Percentiles rank a stretch among this genome's conserved stretches.
phyloP scores from a whole-genome alignment of 2,797 vertebrate genomes.

The Glossophaga mutica region DNA sequence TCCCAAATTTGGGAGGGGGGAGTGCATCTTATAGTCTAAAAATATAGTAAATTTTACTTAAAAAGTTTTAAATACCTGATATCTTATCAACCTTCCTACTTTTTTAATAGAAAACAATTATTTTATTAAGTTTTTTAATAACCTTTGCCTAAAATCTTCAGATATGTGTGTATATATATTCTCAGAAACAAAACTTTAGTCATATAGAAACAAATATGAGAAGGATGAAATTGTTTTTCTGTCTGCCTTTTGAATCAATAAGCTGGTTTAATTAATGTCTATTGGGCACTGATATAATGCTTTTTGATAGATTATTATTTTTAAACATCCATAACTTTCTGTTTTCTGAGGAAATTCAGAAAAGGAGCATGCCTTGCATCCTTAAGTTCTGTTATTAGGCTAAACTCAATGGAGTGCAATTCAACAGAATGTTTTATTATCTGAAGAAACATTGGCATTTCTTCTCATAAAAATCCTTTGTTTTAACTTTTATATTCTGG shows the following conservation, averaged over 20 bases:
- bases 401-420: not conserved
- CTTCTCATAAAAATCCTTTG: not conserved
- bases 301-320: not conserved
- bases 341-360: not conserved
- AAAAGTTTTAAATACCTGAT: not conserved
- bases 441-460: not conserved
- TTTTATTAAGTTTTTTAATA: not conserved
- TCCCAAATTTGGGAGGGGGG: too few species aligned
- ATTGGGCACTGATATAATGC: not conserved
- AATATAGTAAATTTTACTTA: not conserved
- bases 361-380: not conserved
- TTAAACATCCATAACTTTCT: not conserved
- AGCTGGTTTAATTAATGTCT: not conserved
- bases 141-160: not conserved
- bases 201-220: not conserved
- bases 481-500: not conserved
- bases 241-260: not conserved
- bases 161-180: not conserved
- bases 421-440: slow-evolving; percentile 1
- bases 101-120: not conserved
- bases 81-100: not conserved
- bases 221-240: not conserved
- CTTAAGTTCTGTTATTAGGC: not conserved
- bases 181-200: not conserved
- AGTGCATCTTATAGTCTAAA: too few species aligned